These are phyloP conservation scores for Rhodinocichla rosea DNA, from an alignment of 2,113 vertebrate genomes.

Conservation along the genomic window DNA sequence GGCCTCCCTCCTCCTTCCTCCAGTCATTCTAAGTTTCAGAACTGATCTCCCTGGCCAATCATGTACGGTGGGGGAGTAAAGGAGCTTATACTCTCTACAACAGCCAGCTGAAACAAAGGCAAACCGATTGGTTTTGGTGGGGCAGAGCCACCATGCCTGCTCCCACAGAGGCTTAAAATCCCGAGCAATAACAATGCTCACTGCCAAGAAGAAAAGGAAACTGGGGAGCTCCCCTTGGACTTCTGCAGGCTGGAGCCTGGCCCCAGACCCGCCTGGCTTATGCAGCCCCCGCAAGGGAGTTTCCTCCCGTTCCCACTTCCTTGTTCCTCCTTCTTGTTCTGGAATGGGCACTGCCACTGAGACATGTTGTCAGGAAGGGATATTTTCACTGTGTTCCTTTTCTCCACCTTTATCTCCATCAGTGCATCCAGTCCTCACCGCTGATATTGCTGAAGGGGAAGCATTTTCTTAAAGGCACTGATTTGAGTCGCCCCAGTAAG, in stretches of 20 bases:
- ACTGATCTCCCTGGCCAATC: not conserved
- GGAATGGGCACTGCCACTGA: not conserved
- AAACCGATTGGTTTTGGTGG: not conserved
- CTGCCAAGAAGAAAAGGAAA: not conserved
- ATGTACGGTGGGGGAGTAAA: accelerated
- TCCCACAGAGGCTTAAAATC: not conserved
- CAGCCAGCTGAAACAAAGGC: not conserved
- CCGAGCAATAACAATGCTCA: not conserved
- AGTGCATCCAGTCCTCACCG: not conserved
- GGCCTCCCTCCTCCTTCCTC: not conserved
- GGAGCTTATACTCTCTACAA: not conserved
- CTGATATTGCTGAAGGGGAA: not conserved
- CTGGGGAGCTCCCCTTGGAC: not conserved
- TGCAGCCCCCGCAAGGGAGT: not conserved
- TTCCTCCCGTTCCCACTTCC: not conserved
- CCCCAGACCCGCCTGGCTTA: accelerated
- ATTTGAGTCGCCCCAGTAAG: not conserved
- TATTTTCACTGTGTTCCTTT: not conserved
- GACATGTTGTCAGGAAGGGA: not conserved
- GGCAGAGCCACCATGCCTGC: not conserved
- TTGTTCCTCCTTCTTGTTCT: not conserved
- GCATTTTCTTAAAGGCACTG: not conserved
- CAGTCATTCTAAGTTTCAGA: not conserved
- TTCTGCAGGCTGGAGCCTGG: not conserved
- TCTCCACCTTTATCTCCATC: not conserved